phyloP scores from a whole-genome alignment of 2,797 vertebrate species.

The Chiroxiphia lanceolata region DNA sequence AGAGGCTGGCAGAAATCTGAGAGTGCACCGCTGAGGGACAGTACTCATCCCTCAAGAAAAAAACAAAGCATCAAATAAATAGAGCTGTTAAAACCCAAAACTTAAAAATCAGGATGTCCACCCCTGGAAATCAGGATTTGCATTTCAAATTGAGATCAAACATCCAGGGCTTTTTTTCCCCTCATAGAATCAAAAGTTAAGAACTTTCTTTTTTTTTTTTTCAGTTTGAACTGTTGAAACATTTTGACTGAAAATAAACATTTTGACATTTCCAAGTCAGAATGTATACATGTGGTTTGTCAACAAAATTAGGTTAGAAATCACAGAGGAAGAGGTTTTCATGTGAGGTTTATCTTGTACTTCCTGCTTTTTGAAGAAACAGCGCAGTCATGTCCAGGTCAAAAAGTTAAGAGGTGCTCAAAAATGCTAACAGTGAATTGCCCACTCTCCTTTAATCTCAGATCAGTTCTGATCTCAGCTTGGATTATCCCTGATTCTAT shows the following conservation, averaged over 20 bases:
- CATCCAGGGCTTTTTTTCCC: rapidly evolving
- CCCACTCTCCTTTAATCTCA: neutral
- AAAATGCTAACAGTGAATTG: slow-evolving; percentile 6
- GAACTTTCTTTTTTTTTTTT: neutral
- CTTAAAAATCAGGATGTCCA: neutral
- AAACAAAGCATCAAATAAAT: neutral
- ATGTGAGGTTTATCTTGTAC: slow-evolving; percentile 46
- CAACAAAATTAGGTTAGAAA: slow-evolving; percentile 52
- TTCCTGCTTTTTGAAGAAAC: slow-evolving; percentile 53
- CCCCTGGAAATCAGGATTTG: neutral
- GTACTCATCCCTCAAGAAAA: neutral
- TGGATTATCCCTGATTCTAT: neutral
- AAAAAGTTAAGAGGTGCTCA: slow-evolving; percentile 49
- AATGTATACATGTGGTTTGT: slow-evolving; percentile 46
- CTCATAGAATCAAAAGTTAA: neutral
- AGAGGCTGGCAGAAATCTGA: neutral
- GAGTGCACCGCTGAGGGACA: neutral
- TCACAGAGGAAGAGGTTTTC: slow-evolving; percentile 39
- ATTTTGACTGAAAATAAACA: slow-evolving; percentile 55
- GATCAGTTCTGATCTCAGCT: neutral
- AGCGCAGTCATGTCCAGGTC: neutral
- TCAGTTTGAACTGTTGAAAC: neutral
- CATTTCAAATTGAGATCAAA: neutral
- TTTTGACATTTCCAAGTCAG: slow-evolving; percentile 25
- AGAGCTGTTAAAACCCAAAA: neutral